These are phyloP conservation scores for Pararge aegeria DNA, from an alignment of 1,140 invertebrate genomes.

Conservation along the genomic window DNA sequence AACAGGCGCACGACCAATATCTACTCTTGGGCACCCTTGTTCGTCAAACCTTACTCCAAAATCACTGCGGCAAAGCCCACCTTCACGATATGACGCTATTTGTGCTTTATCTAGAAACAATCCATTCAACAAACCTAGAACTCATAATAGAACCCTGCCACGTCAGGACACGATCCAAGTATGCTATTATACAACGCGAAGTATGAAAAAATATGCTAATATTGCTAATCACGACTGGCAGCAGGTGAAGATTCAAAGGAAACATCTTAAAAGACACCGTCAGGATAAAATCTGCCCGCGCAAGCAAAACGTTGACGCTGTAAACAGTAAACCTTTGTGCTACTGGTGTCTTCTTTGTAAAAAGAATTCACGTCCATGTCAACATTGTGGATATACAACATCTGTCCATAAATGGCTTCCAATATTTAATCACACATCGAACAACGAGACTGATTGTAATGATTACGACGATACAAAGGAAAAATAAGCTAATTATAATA, in stretches of 20 bases:
- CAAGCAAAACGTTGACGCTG: too few species aligned
- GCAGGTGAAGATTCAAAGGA: neutral
- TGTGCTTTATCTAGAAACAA: slow-evolving; percentile 12
- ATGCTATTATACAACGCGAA: slow-evolving; percentile 20
- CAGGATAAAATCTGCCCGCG: neutral
- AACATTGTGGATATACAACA: too few species aligned
- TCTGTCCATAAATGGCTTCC: too few species aligned
- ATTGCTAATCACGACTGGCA: neutral
- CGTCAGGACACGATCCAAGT: slow-evolving; percentile 1
- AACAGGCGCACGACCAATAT: neutral
- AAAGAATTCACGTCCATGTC: too few species aligned
- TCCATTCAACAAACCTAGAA: slow-evolving; percentile 12
- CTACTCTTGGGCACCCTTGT: neutral
- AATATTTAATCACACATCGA: too few species aligned
- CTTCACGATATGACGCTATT: slow-evolving; percentile 8
- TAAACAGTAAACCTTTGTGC: too few species aligned
- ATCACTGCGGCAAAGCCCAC: neutral
- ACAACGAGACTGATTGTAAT: too few species aligned
- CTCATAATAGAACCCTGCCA: slow-evolving; percentile 6
- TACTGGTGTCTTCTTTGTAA: too few species aligned
- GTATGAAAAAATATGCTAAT: neutral
- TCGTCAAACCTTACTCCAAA: slow-evolving; percentile 15
- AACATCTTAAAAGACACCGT: neutral
- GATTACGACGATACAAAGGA: too few species aligned
- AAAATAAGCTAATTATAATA: too few species aligned